Evolutionary conservation across 2,797 vertebrate species (phyloP).

Genomic region (Valencia hispanica): DNA sequence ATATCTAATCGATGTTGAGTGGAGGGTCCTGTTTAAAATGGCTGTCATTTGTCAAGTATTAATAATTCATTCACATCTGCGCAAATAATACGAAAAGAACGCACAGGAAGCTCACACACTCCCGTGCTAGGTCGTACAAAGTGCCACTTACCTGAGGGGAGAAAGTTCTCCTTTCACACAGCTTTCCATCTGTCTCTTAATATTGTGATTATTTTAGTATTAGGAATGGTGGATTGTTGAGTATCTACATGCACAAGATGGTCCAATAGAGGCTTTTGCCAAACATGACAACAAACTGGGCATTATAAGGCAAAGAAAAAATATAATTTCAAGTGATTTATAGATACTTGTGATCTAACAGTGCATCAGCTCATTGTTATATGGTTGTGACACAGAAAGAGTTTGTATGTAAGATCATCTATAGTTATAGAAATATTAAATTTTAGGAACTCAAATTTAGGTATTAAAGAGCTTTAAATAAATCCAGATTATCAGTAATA

Average conservation of each 20-base stretch:
- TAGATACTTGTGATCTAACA: slow-evolving; percentile 30
- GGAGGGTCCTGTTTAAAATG: slow-evolving; percentile 70
- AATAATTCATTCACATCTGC: slow-evolving; percentile 75
- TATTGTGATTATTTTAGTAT: slow-evolving; percentile 29
- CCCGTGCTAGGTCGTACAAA: slow-evolving; percentile 26
- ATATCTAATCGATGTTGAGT: slow-evolving; percentile 76
- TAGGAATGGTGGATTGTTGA: slow-evolving; percentile 6
- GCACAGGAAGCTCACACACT: slow-evolving; percentile 1
- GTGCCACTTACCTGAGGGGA: slow-evolving; percentile 50
- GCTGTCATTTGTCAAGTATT: slow-evolving; percentile 80
- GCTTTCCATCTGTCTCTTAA: slow-evolving; percentile 40
- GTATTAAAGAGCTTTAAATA: neutral
- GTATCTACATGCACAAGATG: neutral
- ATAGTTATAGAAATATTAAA: neutral
- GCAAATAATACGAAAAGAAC: slow-evolving; percentile 31
- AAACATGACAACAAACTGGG: slow-evolving; percentile 7
- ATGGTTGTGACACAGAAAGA: neutral
- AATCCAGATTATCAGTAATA: neutral
- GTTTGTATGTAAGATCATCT: neutral
- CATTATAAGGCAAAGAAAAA: neutral
- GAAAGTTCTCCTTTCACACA: slow-evolving; percentile 24
- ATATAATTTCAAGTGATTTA: slow-evolving; percentile 33
- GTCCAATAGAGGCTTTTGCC: slow-evolving; percentile 1
- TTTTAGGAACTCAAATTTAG: neutral
- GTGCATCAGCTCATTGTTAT: slow-evolving; percentile 16